Evolutionary conservation across 2,113 vertebrate species (phyloP), one percentile per base, ranked within the genome.

Genomic region (Anoplopoma fimbria): DNA sequence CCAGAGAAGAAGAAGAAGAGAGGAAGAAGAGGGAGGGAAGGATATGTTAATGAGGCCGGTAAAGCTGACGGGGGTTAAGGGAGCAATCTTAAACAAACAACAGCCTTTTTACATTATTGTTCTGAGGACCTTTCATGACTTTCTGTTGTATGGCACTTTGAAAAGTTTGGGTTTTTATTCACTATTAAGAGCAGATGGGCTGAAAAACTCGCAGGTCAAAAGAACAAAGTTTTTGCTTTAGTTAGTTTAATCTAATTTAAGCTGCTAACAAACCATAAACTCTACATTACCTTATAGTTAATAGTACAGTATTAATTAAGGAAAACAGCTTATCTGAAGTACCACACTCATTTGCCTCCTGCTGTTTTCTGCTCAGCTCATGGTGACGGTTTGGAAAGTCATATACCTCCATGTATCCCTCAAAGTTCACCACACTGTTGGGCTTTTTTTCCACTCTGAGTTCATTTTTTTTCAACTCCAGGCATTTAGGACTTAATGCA

Each of bases 1-100:
- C 58, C 19, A 69, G 36, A 65, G 57, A 42, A 62, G 53, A 34
- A 72, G 65, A 69, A 65, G 57, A 42, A 62, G 53, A 34, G 67
- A 58, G 64, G 7, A 21, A 49, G 42, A 33, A 27, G 69, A 47
- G 33, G n/a, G 42, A 67, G 33, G 47, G 60, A 0, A 6, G 67
- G 27, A 6, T 6, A 15, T 19, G 25, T 73, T 47, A 71, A 81
- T 36, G 72, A 73, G 62, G 40, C 57, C 31, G 79, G 67, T 7
- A 42, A 1, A 33, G 19, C 0, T 10, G 68, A 47, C 3, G 67
- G 33, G 1, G 42, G 33, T 34, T 34, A 29, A 15, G 19, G 34
- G 49, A 45, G 45, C 25, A n/a, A 34, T 25, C 53, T 25, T 47
- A 58, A 27, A 62, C 58, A 34, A 73, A 27, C 68, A 63, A 33